Base-by-base conservation (phyloP, 1,140 invertebrate genomes). In the Phthorimaea operculella region DNA sequence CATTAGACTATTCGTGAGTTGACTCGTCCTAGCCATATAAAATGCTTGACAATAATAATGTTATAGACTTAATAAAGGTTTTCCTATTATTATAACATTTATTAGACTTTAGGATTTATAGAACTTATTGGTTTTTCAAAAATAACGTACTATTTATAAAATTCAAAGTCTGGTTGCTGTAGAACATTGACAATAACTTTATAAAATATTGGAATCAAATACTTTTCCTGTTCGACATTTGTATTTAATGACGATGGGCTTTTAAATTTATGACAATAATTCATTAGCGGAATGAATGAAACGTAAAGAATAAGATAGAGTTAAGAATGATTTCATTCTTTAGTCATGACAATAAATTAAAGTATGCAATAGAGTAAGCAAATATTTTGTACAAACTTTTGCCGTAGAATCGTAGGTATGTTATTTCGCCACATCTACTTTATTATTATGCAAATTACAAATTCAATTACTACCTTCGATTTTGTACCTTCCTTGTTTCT, bases 31-130 rank as follows among this genome's bases (percentile, higher is more conserved):
- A 50, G 47, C 48, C 47, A 28, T 33, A 28, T 28, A 28, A n/a
- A 28, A 4, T 56, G 54, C 48, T 55, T 51, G 54, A 56, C 48
- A 51, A 56, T 56, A 56, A 50, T 16, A 51, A 9, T 47, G 44
- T 47, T 47, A 47, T 47, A 47, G 4, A 47, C 11, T 16, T 47
- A 47, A 14, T 28, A 28, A 47, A 47, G 9, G 16, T 47, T 47
- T 47, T 47, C 44, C 44, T 47, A 47, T 47, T 47, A 47, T 47
- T 17, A 16, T 47, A 17, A 16, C n/a, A 39, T n/a, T 10, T 39
- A 39, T 39, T 39, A 39, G 36, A 39, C 2, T 39, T 39, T 39
- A 39, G 36, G 10, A 39, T 39, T 39, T 39, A 12, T n/a, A 28
- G 21, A 4, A 28, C 2, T 12, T 39, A 39, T 39, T 39, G 1